These are phyloP conservation scores for Sycophaga agraensis DNA, from an alignment of 1,140 invertebrate species.

Conservation along the genomic window DNA sequence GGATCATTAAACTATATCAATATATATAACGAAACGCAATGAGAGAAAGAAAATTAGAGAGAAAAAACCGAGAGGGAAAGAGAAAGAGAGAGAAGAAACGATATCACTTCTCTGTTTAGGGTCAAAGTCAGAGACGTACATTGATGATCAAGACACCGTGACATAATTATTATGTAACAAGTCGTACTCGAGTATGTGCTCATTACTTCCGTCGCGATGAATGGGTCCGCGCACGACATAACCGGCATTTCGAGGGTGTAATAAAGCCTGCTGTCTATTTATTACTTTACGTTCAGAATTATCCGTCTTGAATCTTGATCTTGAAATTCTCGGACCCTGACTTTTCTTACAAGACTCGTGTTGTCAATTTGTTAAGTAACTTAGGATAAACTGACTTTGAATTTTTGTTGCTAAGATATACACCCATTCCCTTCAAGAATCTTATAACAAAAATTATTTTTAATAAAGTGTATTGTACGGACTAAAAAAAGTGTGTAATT, in stretches of 20 bases:
- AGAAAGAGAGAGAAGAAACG: too few relatives aligned
- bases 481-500: too few relatives aligned
- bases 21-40: too few relatives aligned
- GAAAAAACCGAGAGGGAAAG: too few relatives aligned
- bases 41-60: too few relatives aligned
- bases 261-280: background rate
- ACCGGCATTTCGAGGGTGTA: background rate
- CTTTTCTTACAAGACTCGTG: background rate
- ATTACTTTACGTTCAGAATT: background rate
- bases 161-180: conserved; percentile 21
- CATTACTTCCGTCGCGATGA: background rate
- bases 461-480: too few relatives aligned
- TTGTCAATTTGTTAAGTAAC: too few relatives aligned
- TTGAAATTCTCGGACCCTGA: background rate
- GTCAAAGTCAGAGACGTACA: background rate
- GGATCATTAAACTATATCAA: too few relatives aligned
- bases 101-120: background rate
- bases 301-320: background rate
- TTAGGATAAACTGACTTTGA: too few relatives aligned
- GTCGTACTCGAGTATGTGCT: background rate
- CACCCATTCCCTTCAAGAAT: too few relatives aligned
- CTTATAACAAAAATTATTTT: too few relatives aligned
- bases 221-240: background rate
- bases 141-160: background rate
- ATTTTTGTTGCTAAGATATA: too few relatives aligned